Percentiles rank a stretch among this genome's conserved stretches.
Evolutionary conservation across 2,113 vertebrate genomes (phyloP).

Genomic region (Ictalurus furcatus): DNA sequence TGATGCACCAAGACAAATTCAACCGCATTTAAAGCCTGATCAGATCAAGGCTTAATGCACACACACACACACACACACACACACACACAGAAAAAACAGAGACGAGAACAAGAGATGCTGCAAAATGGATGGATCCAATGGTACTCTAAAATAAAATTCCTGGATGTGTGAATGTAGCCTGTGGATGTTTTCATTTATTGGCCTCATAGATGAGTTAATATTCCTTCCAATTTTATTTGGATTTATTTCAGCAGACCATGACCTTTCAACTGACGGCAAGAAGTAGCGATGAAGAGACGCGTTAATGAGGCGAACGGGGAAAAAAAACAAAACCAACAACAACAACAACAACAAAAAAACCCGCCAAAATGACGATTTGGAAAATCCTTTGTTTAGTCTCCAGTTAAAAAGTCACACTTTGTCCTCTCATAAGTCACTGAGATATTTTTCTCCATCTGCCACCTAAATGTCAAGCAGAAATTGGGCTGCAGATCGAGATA

Average conservation of each 20-base stretch:
- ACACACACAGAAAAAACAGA: background rate
- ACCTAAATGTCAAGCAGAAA: slow-evolving; percentile 7
- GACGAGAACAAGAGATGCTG: background rate
- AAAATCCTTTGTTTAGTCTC: background rate
- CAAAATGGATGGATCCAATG: background rate
- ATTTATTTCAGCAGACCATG: background rate
- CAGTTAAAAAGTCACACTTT: background rate
- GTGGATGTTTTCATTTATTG: background rate
- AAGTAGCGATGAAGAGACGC: background rate
- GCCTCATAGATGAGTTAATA: background rate
- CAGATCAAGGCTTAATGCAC: background rate
- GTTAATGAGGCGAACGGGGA: background rate
- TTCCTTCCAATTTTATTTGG: background rate
- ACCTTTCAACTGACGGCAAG: background rate
- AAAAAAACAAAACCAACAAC: background rate
- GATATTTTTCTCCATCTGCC: background rate
- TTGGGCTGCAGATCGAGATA: too few relatives aligned
- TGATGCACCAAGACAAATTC: background rate
- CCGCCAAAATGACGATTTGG: background rate
- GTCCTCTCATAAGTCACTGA: background rate
- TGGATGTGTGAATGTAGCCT: background rate
- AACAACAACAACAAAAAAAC: too few relatives aligned
- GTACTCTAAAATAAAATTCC: background rate
- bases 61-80: background rate
- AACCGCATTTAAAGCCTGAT: background rate